These are phyloP conservation scores for Calliopum simillimum DNA, from an alignment of 2,888 invertebrate genomes.

Conservation along the genomic window DNA sequence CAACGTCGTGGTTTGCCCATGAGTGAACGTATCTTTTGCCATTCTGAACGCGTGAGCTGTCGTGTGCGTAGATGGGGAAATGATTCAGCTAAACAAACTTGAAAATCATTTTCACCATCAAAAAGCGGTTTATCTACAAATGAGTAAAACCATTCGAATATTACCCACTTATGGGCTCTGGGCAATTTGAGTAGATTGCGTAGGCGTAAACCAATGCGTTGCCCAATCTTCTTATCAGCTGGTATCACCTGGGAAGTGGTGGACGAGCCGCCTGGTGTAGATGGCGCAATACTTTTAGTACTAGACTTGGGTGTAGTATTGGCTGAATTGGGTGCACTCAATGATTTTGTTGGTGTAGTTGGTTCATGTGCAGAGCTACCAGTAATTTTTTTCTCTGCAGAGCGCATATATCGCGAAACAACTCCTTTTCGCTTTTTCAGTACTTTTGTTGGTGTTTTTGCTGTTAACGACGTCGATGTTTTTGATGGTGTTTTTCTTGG, in stretches of 20 bases:
- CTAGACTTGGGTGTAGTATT: constrained; percentile 46
- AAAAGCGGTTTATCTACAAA: constrained; percentile 96
- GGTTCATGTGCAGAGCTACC: constrained; percentile 25
- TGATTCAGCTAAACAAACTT: constrained; percentile 86
- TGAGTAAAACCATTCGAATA: constrained; percentile 99
- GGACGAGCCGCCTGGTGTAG: constrained; percentile 36
- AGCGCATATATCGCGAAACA: constrained; percentile 66
- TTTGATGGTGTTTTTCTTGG: constrained; percentile 67
- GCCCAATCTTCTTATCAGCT: constrained; percentile 87
- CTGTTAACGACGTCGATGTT: constrained; percentile 69
- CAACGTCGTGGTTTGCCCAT: constrained; percentile 98
- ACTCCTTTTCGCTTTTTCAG: constrained; percentile 68
- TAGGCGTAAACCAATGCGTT: constrained; percentile 88
- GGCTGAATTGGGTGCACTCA: constrained; percentile 33
- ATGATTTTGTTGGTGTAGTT: constrained; percentile 41
- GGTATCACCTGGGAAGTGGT: constrained; percentile 62
- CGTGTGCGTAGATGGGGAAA: constrained; percentile 92
- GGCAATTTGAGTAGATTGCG: constrained; percentile 95
- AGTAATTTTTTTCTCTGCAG: constrained; percentile 45
- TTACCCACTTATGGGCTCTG: constrained; percentile 99
- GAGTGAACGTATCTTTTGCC: constrained; percentile 94
- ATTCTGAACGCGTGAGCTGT: constrained; percentile 88
- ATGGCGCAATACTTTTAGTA: constrained; percentile 33
- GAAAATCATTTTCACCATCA: constrained; percentile 96
- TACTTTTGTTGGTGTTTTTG: constrained; percentile 69